Percentiles rank a stretch among this genome's conserved stretches.
Conservation (phyloP, 2,888 invertebrate genomes). For the Plusia festucae region DNA sequence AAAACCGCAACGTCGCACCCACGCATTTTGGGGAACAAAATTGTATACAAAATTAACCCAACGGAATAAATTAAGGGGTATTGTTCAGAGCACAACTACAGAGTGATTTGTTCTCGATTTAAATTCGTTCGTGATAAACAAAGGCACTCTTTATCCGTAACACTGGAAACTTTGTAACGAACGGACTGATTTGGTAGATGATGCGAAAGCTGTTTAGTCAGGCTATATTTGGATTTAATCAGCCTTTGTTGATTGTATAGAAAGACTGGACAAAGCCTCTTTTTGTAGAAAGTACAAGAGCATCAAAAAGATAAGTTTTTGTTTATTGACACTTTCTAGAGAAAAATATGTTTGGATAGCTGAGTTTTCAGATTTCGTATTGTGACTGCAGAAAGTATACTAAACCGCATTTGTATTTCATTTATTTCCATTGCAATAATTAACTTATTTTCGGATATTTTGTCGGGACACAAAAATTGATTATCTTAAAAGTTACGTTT, state of each 20-base stretch:
- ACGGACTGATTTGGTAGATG: slow-evolving; percentile 31
- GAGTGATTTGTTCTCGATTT: slow-evolving; percentile 68
- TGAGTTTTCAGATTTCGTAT: neutral
- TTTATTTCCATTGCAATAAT: too few species aligned
- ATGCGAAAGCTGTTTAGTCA: slow-evolving; percentile 26
- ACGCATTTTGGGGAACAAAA: slow-evolving; percentile 63
- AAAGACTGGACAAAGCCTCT: neutral
- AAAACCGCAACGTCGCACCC: slow-evolving; percentile 51
- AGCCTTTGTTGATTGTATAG: neutral
- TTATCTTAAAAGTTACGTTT: too few species aligned
- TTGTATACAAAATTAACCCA: slow-evolving; percentile 75
- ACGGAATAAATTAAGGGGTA: slow-evolving; percentile 72
- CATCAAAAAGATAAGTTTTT: neutral
- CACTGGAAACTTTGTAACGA: slow-evolving; percentile 28
- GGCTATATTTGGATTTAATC: slow-evolving; percentile 9
- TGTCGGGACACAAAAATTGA: too few species aligned
- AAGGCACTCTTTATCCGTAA: slow-evolving; percentile 51
- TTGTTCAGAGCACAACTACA: slow-evolving; percentile 67
- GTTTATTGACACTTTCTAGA: neutral
- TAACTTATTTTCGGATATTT: too few species aligned
- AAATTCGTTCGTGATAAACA: slow-evolving; percentile 61
- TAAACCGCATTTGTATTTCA: too few species aligned
- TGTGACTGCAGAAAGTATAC: neutral
- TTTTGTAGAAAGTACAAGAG: neutral
- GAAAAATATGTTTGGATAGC: neutral